phyloP scores from a whole-genome alignment of 2,797 vertebrate genomes.

The Tenualosa ilisha region DNA sequence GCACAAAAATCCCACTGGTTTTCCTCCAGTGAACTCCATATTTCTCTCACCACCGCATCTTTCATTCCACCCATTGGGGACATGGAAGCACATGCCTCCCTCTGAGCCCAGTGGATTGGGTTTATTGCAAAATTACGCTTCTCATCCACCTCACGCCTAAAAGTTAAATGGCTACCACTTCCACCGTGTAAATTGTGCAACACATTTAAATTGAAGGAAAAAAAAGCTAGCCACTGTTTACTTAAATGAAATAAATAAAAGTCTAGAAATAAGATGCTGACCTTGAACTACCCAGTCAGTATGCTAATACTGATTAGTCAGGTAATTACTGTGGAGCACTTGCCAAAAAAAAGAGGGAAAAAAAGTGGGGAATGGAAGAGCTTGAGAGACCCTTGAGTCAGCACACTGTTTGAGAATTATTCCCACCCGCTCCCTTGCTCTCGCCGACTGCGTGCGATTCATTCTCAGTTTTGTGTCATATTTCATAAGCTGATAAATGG shows the following conservation, averaged over 20 bases:
- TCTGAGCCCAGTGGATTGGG: not conserved
- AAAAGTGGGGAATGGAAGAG: not conserved
- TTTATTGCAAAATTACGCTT: not conserved
- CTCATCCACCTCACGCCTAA: not conserved
- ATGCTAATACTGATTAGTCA: conserved; percentile 16
- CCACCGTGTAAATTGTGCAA: not conserved
- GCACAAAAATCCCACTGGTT: conserved; percentile 19
- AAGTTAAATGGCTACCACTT: not conserved
- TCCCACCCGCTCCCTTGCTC: not conserved
- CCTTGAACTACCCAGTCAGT: not conserved
- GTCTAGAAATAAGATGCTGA: conserved; percentile 4
- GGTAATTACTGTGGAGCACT: conserved; percentile 16
- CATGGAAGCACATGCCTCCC: not conserved
- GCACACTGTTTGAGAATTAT: not conserved
- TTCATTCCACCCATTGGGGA: not conserved
- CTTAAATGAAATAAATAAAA: not conserved
- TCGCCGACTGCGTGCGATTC: not conserved
- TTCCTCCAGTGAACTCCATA: conserved; percentile 37
- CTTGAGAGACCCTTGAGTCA: not conserved
- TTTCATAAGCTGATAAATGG: conserved; percentile 18
- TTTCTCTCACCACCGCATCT: conserved; percentile 17
- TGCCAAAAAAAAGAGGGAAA: not conserved
- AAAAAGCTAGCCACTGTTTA: not conserved
- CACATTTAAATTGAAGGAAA: not conserved
- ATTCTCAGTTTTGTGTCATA: not conserved